Conservation (phyloP, 2,888 invertebrate species). For the Oscheius sp. region DNA sequence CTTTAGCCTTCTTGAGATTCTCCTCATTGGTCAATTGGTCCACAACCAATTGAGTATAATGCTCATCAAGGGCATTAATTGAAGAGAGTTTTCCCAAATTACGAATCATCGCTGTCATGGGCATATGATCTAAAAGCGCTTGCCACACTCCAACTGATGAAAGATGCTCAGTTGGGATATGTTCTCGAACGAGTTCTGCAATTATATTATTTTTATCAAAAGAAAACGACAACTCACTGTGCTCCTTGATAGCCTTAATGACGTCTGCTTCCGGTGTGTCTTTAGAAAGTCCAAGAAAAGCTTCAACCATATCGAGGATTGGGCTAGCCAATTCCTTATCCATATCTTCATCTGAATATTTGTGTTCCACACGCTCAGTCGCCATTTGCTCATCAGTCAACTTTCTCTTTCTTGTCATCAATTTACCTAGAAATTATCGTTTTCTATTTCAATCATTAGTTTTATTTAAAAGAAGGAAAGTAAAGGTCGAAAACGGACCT, state of each 20-base stretch:
- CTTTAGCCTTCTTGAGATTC: slow-evolving; percentile 64
- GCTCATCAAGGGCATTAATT: slow-evolving; percentile 60
- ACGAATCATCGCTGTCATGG: slow-evolving; percentile 71
- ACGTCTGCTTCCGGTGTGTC: slow-evolving; percentile 39
- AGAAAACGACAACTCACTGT: slow-evolving; percentile 24
- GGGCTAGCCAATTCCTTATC: slow-evolving; percentile 42
- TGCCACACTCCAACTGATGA: slow-evolving; percentile 73
- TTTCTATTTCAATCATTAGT: too few relatives aligned
- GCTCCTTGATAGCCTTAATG: slow-evolving; percentile 42
- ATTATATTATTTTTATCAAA: too few relatives aligned
- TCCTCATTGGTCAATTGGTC: slow-evolving; percentile 61
- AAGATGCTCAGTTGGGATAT: slow-evolving; percentile 79
- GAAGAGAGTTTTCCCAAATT: slow-evolving; percentile 71
- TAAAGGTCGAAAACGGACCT: slow-evolving; percentile 29
- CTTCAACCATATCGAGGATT: slow-evolving; percentile 52
- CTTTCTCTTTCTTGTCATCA: slow-evolving; percentile 28
- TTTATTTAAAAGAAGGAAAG: neutral
- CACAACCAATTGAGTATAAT: slow-evolving; percentile 42
- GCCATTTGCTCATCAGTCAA: slow-evolving; percentile 20
- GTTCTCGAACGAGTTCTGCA: slow-evolving; percentile 76
- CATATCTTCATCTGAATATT: slow-evolving; percentile 37
- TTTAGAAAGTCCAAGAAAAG: slow-evolving; percentile 41
- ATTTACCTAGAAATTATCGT: slow-evolving; percentile 8
- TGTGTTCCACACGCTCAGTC: slow-evolving; percentile 17
- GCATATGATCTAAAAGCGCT: slow-evolving; percentile 70